These are phyloP conservation scores for Heliothis virescens DNA, from an alignment of 1,140 invertebrate genomes.

Conservation along the genomic window DNA sequence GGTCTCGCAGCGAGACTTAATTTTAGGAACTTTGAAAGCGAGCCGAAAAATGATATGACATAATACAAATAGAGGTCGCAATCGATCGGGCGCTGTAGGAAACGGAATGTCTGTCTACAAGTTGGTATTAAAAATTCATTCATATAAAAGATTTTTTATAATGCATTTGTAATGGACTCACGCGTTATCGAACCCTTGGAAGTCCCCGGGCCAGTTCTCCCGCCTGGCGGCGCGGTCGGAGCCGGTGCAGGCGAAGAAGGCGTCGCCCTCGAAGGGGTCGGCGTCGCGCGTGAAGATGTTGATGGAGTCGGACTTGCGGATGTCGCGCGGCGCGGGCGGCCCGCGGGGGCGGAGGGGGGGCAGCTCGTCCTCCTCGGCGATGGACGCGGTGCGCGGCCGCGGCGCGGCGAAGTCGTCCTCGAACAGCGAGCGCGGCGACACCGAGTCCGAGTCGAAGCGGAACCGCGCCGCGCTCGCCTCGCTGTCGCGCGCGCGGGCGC, in stretches of 20 bases:
- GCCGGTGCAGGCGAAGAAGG: constrained; percentile 90
- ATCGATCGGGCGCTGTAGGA: not conserved
- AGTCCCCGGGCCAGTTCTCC: constrained; percentile 83
- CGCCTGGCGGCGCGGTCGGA: constrained; percentile 78
- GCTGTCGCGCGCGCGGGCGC: constrained; percentile 10
- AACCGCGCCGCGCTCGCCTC: constrained; percentile 77
- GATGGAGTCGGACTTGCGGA: constrained; percentile 94
- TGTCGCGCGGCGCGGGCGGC: constrained; percentile 75
- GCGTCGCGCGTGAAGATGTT: constrained; percentile 92
- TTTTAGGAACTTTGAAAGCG: constrained; percentile 15
- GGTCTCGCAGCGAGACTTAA: not conserved
- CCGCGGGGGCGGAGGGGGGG: constrained; percentile 69
- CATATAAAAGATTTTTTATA: not conserved
- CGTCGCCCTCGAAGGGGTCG: constrained; percentile 95
- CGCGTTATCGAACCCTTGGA: constrained; percentile 79
- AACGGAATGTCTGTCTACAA: not conserved
- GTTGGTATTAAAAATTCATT: not conserved
- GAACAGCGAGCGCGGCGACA: constrained; percentile 87
- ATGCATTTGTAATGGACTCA: constrained; percentile 50
- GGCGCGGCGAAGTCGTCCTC: constrained; percentile 90
- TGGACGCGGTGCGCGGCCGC: constrained; percentile 72
- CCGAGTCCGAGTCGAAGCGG: constrained; percentile 81
- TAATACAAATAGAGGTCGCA: not conserved
- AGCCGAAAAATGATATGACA: no score
- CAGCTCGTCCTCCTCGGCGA: constrained; percentile 81